These are phyloP conservation scores for Corythoichthys haematopterus DNA, from an alignment of 2,113 vertebrate genomes.

Conservation along the genomic window DNA sequence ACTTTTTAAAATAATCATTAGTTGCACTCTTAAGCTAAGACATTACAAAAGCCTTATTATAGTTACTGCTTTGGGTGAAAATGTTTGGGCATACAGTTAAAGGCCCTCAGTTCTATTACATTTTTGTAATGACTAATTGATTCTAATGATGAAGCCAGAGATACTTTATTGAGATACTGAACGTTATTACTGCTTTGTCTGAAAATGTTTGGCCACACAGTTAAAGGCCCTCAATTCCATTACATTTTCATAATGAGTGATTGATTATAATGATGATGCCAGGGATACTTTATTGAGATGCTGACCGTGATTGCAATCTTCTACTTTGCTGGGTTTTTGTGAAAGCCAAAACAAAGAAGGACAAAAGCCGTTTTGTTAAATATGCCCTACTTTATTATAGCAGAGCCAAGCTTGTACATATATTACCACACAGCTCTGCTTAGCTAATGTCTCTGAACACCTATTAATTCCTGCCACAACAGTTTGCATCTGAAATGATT, in stretches of 20 bases:
- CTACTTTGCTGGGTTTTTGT: neutral
- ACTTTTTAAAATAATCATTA: too few species aligned
- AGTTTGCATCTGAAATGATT: conserved; percentile 41
- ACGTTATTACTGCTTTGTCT: neutral
- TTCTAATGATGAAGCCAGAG: neutral
- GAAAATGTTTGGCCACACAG: neutral
- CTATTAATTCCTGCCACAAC: conserved; percentile 39
- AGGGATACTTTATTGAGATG: neutral
- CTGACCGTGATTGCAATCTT: neutral
- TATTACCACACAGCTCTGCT: conserved; percentile 1
- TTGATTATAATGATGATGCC: neutral
- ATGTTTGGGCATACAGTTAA: neutral
- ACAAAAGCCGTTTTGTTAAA: neutral
- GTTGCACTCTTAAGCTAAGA: too few species aligned
- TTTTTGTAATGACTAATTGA: neutral
- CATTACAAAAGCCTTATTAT: too few species aligned
- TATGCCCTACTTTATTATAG: neutral
- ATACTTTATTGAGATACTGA: neutral
- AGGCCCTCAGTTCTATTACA: neutral
- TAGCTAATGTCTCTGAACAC: conserved; percentile 38
- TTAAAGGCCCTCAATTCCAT: neutral
- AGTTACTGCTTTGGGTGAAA: neutral
- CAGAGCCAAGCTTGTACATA: neutral
- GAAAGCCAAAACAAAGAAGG: neutral
- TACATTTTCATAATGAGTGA: neutral